Conservation (phyloP, 1,140 invertebrate species). For the Akabosia matsudoensis region DNA sequence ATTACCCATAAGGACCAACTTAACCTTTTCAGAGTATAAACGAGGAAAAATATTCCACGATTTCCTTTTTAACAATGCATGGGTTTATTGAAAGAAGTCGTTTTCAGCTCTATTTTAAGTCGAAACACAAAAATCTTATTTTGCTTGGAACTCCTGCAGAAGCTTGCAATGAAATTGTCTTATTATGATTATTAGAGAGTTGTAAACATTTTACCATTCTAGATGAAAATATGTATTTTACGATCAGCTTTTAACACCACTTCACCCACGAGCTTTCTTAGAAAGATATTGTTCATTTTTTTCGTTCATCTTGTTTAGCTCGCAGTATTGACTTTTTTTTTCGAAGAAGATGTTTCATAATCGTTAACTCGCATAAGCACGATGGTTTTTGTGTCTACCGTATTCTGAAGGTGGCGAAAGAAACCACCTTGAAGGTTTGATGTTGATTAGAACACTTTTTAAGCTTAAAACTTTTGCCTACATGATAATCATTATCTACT, state of each 20-base stretch:
- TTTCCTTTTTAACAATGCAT: constrained; percentile 8
- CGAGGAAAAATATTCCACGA: neutral
- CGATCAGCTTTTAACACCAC: constrained; percentile 45
- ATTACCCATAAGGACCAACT: neutral
- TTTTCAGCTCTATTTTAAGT: neutral
- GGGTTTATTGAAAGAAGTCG: neutral
- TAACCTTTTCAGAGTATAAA: neutral
- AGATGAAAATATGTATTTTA: constrained; percentile 35
- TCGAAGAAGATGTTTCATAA: no score
- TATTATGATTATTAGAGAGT: neutral
- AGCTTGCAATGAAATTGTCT: no score
- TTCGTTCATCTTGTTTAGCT: neutral
- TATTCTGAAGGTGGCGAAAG: no score
- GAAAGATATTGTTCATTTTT: neutral
- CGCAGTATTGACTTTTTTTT: no score
- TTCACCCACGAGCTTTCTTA: constrained; percentile 16
- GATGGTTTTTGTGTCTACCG: no score
- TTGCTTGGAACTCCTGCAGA: neutral
- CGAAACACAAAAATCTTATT: constrained; percentile 27
- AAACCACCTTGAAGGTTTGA: no score
- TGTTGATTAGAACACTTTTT: no score
- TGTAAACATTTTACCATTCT: neutral
- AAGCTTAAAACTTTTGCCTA: no score
- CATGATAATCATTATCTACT: no score
- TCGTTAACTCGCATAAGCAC: no score